phyloP scores from a whole-genome alignment of 2,888 invertebrate species.

The Petrolisthes manimaculis region DNA sequence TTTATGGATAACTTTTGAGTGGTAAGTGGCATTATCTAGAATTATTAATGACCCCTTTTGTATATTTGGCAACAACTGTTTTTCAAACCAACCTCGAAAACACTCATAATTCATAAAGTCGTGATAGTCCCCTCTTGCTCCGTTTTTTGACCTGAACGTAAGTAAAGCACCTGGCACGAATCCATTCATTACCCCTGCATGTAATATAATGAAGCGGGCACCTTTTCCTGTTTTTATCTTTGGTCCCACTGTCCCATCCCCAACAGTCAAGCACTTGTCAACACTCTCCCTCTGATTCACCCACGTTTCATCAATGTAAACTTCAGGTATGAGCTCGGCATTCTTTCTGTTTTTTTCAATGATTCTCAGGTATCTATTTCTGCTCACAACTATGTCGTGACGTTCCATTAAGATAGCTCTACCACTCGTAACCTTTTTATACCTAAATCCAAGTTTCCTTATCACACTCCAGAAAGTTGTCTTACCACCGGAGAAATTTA shows the following conservation, averaged over 20 bases:
- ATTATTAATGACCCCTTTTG: slow-evolving; percentile 14
- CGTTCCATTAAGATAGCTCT: slow-evolving; percentile 30
- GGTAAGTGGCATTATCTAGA: slow-evolving; percentile 35
- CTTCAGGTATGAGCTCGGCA: too few species aligned
- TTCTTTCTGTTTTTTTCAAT: slow-evolving; percentile 19
- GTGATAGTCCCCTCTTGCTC: slow-evolving; percentile 13
- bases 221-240: slow-evolving; percentile 17
- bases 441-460: slow-evolving; percentile 7
- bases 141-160: slow-evolving; percentile 2
- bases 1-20: slow-evolving; percentile 36
- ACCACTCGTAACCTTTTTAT: slow-evolving; percentile 31
- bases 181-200: slow-evolving; percentile 32
- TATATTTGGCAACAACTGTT: slow-evolving; percentile 37
- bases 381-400: slow-evolving; percentile 16
- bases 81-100: slow-evolving; percentile 27
- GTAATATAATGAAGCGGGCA: slow-evolving; percentile 15
- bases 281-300: too few species aligned
- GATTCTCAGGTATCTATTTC: slow-evolving; percentile 22
- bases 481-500: not conserved
- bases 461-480: not conserved
- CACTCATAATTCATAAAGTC: slow-evolving; percentile 18
- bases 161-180: slow-evolving; percentile 36
- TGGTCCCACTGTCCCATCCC: not conserved
- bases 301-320: too few species aligned
- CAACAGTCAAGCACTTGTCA: too few species aligned